phyloP scores from a whole-genome alignment of 2,797 vertebrate genomes.

The Pipistrellus kuhlii region DNA sequence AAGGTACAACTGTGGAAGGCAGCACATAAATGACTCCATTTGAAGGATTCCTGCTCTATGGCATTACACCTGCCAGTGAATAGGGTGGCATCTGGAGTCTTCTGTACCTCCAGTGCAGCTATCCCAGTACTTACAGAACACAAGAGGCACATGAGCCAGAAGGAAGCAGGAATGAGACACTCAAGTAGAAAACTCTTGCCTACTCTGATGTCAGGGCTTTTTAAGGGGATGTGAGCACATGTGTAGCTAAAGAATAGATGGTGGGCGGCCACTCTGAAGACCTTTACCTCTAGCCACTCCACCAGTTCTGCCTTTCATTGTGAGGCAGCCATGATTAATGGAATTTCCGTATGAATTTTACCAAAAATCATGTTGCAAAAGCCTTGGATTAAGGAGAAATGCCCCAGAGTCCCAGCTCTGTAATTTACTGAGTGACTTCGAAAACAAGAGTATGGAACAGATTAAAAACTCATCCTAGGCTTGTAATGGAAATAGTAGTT shows the following conservation, averaged over 20 bases:
- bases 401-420: not conserved
- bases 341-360: not conserved
- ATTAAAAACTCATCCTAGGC: not conserved
- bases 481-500: not conserved
- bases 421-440: not conserved
- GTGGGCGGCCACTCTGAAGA: not conserved
- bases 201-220: not conserved
- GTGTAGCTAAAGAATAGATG: not conserved
- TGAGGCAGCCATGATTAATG: not conserved
- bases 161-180: not conserved
- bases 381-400: not conserved
- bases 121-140: not conserved
- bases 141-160: not conserved
- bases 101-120: not conserved
- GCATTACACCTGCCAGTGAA: not conserved
- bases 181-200: not conserved
- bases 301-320: not conserved
- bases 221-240: not conserved
- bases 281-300: not conserved
- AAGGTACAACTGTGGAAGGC: not conserved
- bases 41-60: not conserved
- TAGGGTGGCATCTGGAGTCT: not conserved
- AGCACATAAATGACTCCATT: not conserved
- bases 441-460: constrained; percentile 1
- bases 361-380: constrained; percentile 6